phyloP scores from a whole-genome alignment of 2,113 vertebrate species.

The Cynoglossus semilaevis region DNA sequence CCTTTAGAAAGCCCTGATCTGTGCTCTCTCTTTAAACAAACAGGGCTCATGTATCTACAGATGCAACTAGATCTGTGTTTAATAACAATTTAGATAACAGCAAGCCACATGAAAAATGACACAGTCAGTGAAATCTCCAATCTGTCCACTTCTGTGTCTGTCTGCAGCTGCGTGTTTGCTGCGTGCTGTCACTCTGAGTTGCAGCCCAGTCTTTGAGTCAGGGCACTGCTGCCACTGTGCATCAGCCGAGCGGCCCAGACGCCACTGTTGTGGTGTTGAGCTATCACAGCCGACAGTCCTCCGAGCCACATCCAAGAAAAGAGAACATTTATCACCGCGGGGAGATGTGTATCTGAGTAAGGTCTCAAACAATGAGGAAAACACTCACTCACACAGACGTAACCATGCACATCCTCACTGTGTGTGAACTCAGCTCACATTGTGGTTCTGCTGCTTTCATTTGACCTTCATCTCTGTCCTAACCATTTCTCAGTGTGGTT shows the following conservation, averaged over 20 bases:
- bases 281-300: conserved; percentile 38
- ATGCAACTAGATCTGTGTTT: conserved; percentile 8
- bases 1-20: not conserved
- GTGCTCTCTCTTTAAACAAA: not conserved
- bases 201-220: conserved; percentile 20
- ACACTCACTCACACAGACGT: conserved; percentile 6
- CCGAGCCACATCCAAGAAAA: conserved; percentile 43
- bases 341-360: conserved; percentile 18
- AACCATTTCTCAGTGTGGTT: conserved; percentile 43
- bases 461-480: conserved; percentile 30
- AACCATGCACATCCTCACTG: conserved; percentile 13
- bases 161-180: conserved; percentile 8
- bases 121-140: not conserved
- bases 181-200: conserved; percentile 29
- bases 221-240: conserved; percentile 50
- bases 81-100: conserved; percentile 18
- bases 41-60: conserved; percentile 21
- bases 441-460: conserved; percentile 31
- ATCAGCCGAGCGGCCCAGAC: conserved; percentile 40
- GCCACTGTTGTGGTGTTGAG: conserved; percentile 46
- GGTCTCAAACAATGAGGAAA: conserved; percentile 17
- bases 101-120: not conserved
- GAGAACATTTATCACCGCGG: conserved; percentile 32
- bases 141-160: conserved; percentile 12
- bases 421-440: conserved; percentile 13